Evolutionary conservation across 2,888 invertebrate species (phyloP).

Genomic region (Rapana venosa): DNA sequence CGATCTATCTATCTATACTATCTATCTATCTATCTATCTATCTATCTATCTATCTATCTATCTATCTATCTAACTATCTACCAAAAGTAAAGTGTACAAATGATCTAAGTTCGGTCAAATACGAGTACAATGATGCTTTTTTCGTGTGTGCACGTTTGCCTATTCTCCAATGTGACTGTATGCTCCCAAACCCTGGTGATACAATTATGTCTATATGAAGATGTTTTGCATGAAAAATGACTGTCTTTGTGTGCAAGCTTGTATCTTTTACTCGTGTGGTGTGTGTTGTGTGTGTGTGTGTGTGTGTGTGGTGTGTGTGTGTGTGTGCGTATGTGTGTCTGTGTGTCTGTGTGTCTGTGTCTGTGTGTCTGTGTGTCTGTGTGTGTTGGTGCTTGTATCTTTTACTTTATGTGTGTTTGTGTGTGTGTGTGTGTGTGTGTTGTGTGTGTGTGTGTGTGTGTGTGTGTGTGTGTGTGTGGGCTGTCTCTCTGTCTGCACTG

Average conservation of each 20-base stretch:
- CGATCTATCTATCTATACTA: background rate
- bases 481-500: conserved; percentile 1
- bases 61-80: background rate
- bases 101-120: background rate
- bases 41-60: background rate
- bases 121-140: background rate
- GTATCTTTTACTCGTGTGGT: background rate
- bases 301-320: background rate
- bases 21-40: background rate
- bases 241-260: background rate
- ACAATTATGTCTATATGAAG: background rate
- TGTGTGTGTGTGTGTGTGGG: conserved; percentile 10
- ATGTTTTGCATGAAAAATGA: too few relatives aligned
- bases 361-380: conserved; percentile 33
- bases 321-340: background rate
- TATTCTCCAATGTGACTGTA: background rate
- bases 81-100: background rate
- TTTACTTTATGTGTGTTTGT: conserved; percentile 8
- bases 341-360: conserved; percentile 13
- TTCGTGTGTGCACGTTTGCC: too few relatives aligned
- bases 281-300: background rate
- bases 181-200: background rate
- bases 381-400: background rate
- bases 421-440: conserved; percentile 1
- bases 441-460: conserved; percentile 15